phyloP scores from a whole-genome alignment of 2,888 invertebrate species.

The Smittia aterrima region DNA sequence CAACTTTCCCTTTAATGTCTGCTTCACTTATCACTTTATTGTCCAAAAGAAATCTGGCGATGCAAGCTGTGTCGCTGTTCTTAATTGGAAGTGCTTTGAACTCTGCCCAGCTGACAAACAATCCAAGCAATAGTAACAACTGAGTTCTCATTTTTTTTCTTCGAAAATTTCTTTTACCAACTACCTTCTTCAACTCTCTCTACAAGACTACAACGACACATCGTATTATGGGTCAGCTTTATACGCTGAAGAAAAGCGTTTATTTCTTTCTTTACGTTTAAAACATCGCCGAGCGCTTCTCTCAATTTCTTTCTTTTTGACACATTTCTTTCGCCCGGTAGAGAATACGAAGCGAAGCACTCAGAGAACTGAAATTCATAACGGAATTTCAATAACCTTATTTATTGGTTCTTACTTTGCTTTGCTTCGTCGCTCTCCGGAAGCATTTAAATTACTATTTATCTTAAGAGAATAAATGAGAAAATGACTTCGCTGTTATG shows the following conservation, averaged over 20 bases:
- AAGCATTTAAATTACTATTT: not conserved
- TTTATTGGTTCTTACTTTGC: not conserved
- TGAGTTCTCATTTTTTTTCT: not conserved
- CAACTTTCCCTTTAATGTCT: not conserved
- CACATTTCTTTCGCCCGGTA: not conserved
- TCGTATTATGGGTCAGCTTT: constrained; percentile 26
- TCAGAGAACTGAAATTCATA: constrained; percentile 21
- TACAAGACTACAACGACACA: not conserved
- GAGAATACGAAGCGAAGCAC: not conserved
- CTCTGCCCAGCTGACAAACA: not conserved
- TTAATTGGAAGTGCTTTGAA: constrained; percentile 16
- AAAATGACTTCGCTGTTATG: not conserved
- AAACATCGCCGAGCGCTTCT: not conserved
- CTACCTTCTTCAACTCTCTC: not conserved
- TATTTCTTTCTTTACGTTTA: constrained; percentile 6
- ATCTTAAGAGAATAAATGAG: not conserved
- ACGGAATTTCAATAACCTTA: constrained; percentile 29
- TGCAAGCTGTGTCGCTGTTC: constrained; percentile 24
- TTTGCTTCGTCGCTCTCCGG: not conserved
- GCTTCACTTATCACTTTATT: constrained; percentile 25
- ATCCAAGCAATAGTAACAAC: not conserved
- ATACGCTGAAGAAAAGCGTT: constrained; percentile 11
- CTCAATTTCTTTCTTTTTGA: constrained; percentile 22
- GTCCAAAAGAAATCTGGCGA: constrained; percentile 21
- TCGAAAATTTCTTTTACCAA: not conserved